A percentile compares a stretch with the other conserved stretches of the same genome.
Evolutionary conservation across 2,888 invertebrate genomes (phyloP).

Genomic region (Achlya flavicornis): DNA sequence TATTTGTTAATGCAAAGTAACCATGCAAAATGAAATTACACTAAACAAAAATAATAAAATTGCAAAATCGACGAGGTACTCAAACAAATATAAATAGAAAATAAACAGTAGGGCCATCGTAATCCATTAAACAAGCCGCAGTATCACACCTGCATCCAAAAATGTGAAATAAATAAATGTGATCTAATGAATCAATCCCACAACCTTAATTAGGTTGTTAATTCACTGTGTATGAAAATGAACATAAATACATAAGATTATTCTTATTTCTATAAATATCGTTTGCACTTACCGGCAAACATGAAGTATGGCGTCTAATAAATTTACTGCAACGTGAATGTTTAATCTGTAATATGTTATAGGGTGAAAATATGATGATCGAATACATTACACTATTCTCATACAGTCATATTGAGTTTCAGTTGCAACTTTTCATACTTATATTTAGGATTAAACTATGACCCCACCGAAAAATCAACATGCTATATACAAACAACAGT

Average conservation of each 20-base stretch:
- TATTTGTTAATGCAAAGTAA: neutral
- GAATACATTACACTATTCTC: neutral
- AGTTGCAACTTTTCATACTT: neutral
- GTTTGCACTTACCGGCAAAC: slow-evolving; percentile 77
- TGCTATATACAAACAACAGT: slow-evolving; percentile 48
- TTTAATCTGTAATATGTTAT: slow-evolving; percentile 71
- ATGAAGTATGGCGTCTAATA: slow-evolving; percentile 67
- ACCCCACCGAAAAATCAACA: slow-evolving; percentile 53
- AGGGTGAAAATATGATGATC: slow-evolving; percentile 3
- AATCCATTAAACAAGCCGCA: slow-evolving; percentile 35
- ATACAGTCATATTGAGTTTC: neutral
- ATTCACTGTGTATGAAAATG: neutral
- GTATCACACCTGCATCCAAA: neutral
- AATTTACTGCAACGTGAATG: slow-evolving; percentile 76
- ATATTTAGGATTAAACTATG: slow-evolving; percentile 45
- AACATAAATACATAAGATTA: slow-evolving; percentile 11
- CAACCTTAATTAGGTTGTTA: neutral
- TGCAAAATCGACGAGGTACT: neutral
- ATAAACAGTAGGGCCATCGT: slow-evolving; percentile 52
- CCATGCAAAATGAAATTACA: slow-evolving; percentile 2
- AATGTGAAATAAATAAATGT: neutral
- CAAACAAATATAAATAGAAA: slow-evolving; percentile 21
- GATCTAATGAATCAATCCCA: neutral
- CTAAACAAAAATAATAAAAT: neutral
- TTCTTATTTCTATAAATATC: slow-evolving; percentile 31